These are phyloP conservation scores for Tiaroga cobitis DNA, from an alignment of 2,797 vertebrate genomes.

Conservation along the genomic window DNA sequence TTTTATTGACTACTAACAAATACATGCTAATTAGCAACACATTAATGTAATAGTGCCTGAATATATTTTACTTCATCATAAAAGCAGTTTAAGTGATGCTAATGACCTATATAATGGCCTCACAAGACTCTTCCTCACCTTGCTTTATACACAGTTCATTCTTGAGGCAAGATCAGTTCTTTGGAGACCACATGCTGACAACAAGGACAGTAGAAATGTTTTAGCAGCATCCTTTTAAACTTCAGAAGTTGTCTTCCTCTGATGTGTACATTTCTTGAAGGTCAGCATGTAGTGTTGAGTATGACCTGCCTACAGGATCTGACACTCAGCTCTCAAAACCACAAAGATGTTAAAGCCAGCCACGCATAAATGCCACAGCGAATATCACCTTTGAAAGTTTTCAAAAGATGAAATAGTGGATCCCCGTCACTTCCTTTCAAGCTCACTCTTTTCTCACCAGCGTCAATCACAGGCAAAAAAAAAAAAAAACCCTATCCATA, in stretches of 20 bases:
- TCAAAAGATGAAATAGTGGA: constrained; percentile 32
- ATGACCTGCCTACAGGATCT: constrained; percentile 6
- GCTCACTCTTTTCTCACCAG: neutral
- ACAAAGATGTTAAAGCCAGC: constrained; percentile 7
- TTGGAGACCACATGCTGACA: neutral
- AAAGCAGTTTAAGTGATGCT: neutral
- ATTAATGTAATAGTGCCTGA: neutral
- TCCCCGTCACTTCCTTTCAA: constrained; percentile 13
- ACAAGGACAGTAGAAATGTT: constrained; percentile 3
- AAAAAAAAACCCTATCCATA: neutral
- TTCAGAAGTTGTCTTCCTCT: constrained; percentile 31
- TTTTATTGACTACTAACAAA: neutral
- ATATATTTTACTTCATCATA: neutral
- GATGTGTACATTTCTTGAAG: constrained; percentile 44
- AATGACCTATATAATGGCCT: neutral
- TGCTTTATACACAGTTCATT: neutral
- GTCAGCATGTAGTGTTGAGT: constrained; percentile 31
- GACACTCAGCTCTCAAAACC: constrained; percentile 33
- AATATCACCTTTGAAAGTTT: constrained; percentile 29
- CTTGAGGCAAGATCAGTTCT: neutral
- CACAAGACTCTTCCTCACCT: neutral
- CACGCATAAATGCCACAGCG: constrained; percentile 24
- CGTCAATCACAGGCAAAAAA: neutral
- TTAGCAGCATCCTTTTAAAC: neutral
- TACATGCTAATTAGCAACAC: neutral